phyloP scores from a whole-genome alignment of 2,113 vertebrate species.

The Leptosomus discolor region DNA sequence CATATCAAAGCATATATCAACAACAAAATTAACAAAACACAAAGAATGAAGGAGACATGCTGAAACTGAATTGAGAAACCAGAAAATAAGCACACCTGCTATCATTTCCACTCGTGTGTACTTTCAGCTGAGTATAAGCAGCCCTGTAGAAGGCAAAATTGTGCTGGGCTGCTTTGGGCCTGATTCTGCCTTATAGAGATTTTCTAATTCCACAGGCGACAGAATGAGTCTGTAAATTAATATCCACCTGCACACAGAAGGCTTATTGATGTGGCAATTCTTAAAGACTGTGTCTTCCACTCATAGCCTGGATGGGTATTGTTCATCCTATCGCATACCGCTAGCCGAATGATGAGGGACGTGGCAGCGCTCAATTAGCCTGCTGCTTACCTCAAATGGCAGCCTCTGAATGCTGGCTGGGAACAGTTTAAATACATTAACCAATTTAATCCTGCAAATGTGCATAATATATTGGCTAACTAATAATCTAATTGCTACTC shows the following conservation, averaged over 20 bases:
- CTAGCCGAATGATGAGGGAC: fast-evolving
- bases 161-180: background rate
- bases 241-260: background rate
- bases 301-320: fast-evolving
- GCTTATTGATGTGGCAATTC: background rate
- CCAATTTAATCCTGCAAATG: background rate
- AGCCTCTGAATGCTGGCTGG: background rate
- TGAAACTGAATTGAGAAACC: background rate
- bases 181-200: background rate
- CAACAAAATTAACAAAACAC: background rate
- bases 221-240: background rate
- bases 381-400: background rate
- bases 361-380: fast-evolving
- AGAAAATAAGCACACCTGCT: background rate
- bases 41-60: background rate
- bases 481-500: background rate
- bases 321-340: background rate
- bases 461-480: background rate
- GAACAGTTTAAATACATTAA: background rate
- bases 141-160: background rate
- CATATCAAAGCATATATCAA: background rate
- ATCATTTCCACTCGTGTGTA: background rate
- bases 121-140: background rate
- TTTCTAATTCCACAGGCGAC: background rate
- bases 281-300: background rate